Evolutionary conservation across 2,888 invertebrate species (phyloP), one percentile per base, ranked within the genome.

Genomic region (Torymus texanus): DNA sequence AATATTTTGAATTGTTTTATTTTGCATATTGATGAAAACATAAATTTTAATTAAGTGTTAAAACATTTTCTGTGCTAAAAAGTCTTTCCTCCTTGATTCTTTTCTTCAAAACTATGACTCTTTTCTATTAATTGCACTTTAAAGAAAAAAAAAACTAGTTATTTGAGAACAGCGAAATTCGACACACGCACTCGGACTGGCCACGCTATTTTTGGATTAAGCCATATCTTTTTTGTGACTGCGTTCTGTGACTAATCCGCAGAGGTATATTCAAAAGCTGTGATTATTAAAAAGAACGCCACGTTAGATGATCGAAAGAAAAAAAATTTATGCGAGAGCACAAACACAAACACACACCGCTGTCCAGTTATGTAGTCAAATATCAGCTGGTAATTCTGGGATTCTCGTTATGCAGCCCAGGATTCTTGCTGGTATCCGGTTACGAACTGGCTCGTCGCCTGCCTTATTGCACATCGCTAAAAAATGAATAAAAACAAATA

Each of bases 311-410:
- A 77, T 75, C 10, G 71, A 74, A 70, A 62, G 71, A 41, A 76
- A 82, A 82, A 82, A 70, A 81, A 82, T 74, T 67, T 79, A 81
- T 82, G 80, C 83, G 83, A 85, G 82, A 82, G 85, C 86, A 86
- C 86, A 83, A 82, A 83, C 78, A 71, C 56, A 79, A 78, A 78
- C 61, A 75, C 58, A 79, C 72, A 78, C 72, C 65, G 75, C 78
- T 83, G 82, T 83, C 87, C 84, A 88, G 88, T 88, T 83, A 82
- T 87, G 89, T 91, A 92, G 92, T 92, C 93, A 96, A 97, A 97
- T 98, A 98, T 98, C 97, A 98, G 97, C 97, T 97, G 97, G 97
- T 97, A 98, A 97, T 97, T 97, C 96, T 96, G 96, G 96, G 95
- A 93, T 92, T 89, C 88, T 91, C 91, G 2, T 75, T 66, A 91